Base-by-base conservation (phyloP, 2,888 invertebrate genomes). In the Lordiphosa andalusiaca region DNA sequence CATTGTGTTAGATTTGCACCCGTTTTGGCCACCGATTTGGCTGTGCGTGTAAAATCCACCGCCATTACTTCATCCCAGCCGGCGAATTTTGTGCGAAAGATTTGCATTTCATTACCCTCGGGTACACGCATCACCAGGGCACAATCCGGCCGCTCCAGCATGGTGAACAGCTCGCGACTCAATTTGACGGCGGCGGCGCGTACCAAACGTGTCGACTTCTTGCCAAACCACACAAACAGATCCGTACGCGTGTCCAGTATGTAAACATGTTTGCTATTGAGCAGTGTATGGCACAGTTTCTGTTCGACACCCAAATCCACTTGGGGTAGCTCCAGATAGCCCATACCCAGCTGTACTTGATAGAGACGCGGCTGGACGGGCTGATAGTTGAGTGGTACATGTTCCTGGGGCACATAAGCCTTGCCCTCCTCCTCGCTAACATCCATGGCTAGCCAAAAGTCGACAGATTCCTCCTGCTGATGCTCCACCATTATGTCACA, bases 11-110 rank as follows among this genome's bases (percentile, higher is more conserved):
- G 91, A 91, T 99, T 98, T 0, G 98, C 98, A 10, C 99, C 99
- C 12, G 99, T 97, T 84, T 97, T 94, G 37, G 95, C 95, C 0
- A 99, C 98, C 0, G 98, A 98, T 88, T 98, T 98, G 0, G 98
- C 98, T 0, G 99, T 99, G 69, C 99, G 93, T 0, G 99, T 99
- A 90, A 98, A 99, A 91, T 99, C 99, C 6, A 99, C 99, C 0
- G 98, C 98, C 80, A 99, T 97, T 13, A 99, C 98, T 90, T 99
- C 99, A 88, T 99, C 98, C 99, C 99, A 99, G 6, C 97, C 98
- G 44, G 93, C 90, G 90, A 99, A 99, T 90, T 99, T 98, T 0
- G 96, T 95, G 90, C 99, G 98, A 90, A 99, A 99, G 71, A 98
- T 93, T 92, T 95, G 96, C 7, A 95, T 93, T 88, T 96, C 96